Percentiles rank a stretch among this genome's conserved stretches.
Evolutionary conservation across 2,888 invertebrate genomes (phyloP).

Genomic region (Sinodicranocentrus sp.): DNA sequence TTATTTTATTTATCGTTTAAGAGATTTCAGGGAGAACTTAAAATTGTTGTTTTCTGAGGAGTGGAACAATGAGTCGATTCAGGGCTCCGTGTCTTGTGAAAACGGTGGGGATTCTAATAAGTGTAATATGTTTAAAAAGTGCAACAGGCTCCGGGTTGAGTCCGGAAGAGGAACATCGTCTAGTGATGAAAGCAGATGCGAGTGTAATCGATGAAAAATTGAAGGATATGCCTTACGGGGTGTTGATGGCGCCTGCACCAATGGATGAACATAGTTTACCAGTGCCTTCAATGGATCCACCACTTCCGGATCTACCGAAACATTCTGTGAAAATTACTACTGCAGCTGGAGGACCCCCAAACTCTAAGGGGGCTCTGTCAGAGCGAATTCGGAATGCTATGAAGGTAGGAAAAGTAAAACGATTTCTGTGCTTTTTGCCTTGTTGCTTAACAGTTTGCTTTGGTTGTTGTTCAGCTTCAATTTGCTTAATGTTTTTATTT

Average conservation of each 20-base stretch:
- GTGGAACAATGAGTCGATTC: not conserved
- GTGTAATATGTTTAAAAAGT: slow-evolving; percentile 6
- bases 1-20: too few species aligned
- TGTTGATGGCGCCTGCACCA: slow-evolving; percentile 69
- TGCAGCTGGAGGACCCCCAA: slow-evolving; percentile 14
- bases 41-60: not conserved
- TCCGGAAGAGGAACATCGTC: slow-evolving; percentile 72
- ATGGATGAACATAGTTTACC: slow-evolving; percentile 50
- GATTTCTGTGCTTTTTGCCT: too few species aligned
- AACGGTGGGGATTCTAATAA: not conserved
- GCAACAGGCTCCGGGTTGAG: slow-evolving; percentile 47
- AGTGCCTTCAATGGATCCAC: slow-evolving; percentile 74
- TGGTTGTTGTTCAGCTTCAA: slow-evolving; percentile 23
- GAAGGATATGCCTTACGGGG: slow-evolving; percentile 70
- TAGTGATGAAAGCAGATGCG: slow-evolving; percentile 74
- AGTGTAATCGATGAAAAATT: slow-evolving; percentile 74
- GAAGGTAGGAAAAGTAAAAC: slow-evolving; percentile 58
- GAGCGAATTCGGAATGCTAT: slow-evolving; percentile 69
- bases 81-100: not conserved
- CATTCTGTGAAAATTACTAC: slow-evolving; percentile 49
- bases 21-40: too few species aligned
- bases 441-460: too few species aligned
- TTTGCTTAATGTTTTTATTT: not conserved
- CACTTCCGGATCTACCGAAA: slow-evolving; percentile 60
- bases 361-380: slow-evolving; percentile 51